These are phyloP conservation scores for Chironomus tepperi DNA, from an alignment of 1,140 invertebrate genomes.

Conservation along the genomic window DNA sequence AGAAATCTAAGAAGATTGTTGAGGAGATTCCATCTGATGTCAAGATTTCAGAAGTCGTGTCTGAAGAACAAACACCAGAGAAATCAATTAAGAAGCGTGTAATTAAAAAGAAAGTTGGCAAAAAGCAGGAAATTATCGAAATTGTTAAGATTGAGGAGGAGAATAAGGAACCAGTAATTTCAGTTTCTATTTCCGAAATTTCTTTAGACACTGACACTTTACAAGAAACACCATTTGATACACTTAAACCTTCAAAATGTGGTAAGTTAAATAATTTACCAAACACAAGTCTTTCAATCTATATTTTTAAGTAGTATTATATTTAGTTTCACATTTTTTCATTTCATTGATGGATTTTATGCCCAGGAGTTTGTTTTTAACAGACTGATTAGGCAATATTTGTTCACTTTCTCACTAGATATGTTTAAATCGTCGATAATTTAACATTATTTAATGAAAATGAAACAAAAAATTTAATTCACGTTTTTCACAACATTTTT, in stretches of 20 bases:
- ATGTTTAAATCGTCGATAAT: too few relatives aligned
- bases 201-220: constrained; percentile 22
- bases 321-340: too few relatives aligned
- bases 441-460: too few relatives aligned
- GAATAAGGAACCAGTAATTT: constrained; percentile 32
- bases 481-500: too few relatives aligned
- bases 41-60: constrained; percentile 33
- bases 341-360: too few relatives aligned
- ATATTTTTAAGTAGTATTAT: too few relatives aligned
- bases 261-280: too few relatives aligned
- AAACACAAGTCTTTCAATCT: too few relatives aligned
- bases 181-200: constrained; percentile 30
- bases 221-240: constrained; percentile 26
- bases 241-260: background rate
- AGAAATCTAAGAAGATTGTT: constrained; percentile 25
- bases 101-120: constrained; percentile 32
- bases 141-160: constrained; percentile 35
- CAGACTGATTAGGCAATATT: too few relatives aligned
- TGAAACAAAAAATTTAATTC: too few relatives aligned
- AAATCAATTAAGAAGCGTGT: constrained; percentile 32
- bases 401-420: too few relatives aligned
- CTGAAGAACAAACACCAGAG: constrained; percentile 32
- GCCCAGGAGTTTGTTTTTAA: too few relatives aligned
- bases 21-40: constrained; percentile 38
- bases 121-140: constrained; percentile 35